These are phyloP conservation scores for Ia io DNA, from an alignment of 2,113 vertebrate genomes.

Conservation along the genomic window DNA sequence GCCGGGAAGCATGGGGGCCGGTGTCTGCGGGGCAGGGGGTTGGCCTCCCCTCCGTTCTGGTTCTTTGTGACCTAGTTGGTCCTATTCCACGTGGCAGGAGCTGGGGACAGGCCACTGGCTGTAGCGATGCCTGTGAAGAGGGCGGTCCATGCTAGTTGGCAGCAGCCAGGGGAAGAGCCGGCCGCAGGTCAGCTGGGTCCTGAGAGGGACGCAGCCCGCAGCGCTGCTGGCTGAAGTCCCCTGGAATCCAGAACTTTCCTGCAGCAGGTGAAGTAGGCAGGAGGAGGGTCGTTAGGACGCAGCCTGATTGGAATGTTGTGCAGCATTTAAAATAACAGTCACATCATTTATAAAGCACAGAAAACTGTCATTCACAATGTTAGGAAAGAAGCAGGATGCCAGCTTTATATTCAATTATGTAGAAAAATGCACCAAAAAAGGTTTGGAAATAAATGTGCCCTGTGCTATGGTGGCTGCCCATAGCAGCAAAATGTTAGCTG, in stretches of 20 bases:
- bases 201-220: neutral
- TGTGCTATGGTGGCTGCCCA: neutral
- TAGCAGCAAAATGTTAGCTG: accelerated
- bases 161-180: neutral
- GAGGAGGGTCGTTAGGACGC: neutral
- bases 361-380: accelerated
- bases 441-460: neutral
- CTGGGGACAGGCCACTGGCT: neutral
- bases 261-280: neutral
- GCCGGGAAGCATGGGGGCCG: neutral
- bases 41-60: neutral
- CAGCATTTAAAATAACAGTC: accelerated
- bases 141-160: neutral
- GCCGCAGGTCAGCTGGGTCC: neutral
- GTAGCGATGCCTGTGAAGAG: accelerated
- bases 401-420: neutral
- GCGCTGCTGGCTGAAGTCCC: neutral
- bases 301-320: accelerated
- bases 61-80: neutral
- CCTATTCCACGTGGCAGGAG: neutral
- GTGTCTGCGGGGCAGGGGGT: neutral
- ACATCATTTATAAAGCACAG: accelerated
- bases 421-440: neutral
- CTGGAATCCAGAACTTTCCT: neutral
- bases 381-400: neutral